A percentile compares a stretch with the other conserved stretches of the same genome.
Conservation (phyloP, 2,113 vertebrate species). For the Myxocyprinus asiaticus region DNA sequence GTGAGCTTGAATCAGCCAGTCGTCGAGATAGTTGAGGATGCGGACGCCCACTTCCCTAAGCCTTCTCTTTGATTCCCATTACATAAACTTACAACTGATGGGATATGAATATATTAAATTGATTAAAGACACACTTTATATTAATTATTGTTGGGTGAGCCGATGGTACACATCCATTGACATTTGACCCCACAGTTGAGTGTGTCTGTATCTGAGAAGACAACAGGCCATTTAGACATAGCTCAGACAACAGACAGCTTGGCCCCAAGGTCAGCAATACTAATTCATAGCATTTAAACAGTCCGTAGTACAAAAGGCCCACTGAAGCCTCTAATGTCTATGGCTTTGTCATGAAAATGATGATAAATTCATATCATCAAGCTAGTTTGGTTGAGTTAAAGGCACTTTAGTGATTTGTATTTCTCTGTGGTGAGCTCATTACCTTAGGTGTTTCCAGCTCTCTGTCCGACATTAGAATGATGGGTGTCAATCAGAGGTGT, state of each 20-base stretch:
- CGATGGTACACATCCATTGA: slow-evolving; percentile 44
- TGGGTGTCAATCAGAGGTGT: background rate
- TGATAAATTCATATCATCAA: slow-evolving; percentile 40
- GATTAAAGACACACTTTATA: background rate
- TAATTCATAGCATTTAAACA: background rate
- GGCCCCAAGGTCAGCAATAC: slow-evolving; percentile 34
- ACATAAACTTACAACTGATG: too few relatives aligned
- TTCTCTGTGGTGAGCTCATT: background rate
- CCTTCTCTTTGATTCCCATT: too few relatives aligned
- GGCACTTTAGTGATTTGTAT: slow-evolving; percentile 41
- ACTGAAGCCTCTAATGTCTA: slow-evolving; percentile 24
- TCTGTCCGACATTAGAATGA: slow-evolving; percentile 22
- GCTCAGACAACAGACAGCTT: background rate
- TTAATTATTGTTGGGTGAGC: slow-evolving; percentile 16
- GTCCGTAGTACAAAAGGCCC: background rate
- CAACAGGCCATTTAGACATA: slow-evolving; percentile 13
- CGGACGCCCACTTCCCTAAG: too few relatives aligned
- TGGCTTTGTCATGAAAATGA: slow-evolving; percentile 36
- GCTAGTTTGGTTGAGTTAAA: slow-evolving; percentile 15
- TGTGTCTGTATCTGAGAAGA: slow-evolving; percentile 11
- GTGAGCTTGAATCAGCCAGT: too few relatives aligned
- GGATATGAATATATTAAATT: too few relatives aligned
- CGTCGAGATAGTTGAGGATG: too few relatives aligned
- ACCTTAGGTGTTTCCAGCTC: slow-evolving; percentile 10
- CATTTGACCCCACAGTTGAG: slow-evolving; percentile 37